Base-by-base conservation (phyloP, 2,797 vertebrate species). In the Zenarchopterus dispar region DNA sequence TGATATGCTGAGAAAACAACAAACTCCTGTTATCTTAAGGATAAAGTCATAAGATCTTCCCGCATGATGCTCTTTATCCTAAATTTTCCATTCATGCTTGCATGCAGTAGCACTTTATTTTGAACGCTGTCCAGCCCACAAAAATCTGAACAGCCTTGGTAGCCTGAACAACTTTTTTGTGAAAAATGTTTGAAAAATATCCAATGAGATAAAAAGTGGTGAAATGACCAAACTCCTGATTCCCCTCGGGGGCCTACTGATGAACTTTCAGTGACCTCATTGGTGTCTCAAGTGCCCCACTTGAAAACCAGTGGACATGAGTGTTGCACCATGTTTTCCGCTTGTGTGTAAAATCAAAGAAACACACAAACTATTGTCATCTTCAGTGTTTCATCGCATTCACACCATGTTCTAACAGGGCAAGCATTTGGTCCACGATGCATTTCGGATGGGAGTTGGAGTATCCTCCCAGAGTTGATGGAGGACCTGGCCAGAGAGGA, bases 271-370 rank as follows among this genome's bases (percentile, higher is more conserved):
- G 48, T 51, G 42, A 22, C 36, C 52, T 16, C 4, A 1, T 5
- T 33, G 28, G 22, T 21, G 21, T 70, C 56, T 41, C 56, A 8
- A 1, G 17, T 44, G 64, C 39, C 53, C 28, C 10, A n/a, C 53
- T 67, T 49, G 39, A 56, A 64, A 57, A 52, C 3, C 28, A 28
- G 28, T 28, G 60, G 60, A 70, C 48, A 60, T 22, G 52, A 57
- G 36, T 47, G 70, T 51, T 51, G 24, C 17, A 17, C 19, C 36
- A 23, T 51, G 1, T 41, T 53, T 19, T 51, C 39, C 56, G 24
- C 17, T 43, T 49, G 26, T 49, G 43, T 51, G 17, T 56, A 62
- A 53, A 67, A 39, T 22, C 45, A 23, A 4, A 7, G 28, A 28
- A 28, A 28, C 1, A 28, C 1, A 6, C 28, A 28, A 28, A 8